A percentile compares a stretch with the other conserved stretches of the same genome.
Evolutionary conservation across 2,797 vertebrate species (phyloP).

Genomic region (Alectoris magna): DNA sequence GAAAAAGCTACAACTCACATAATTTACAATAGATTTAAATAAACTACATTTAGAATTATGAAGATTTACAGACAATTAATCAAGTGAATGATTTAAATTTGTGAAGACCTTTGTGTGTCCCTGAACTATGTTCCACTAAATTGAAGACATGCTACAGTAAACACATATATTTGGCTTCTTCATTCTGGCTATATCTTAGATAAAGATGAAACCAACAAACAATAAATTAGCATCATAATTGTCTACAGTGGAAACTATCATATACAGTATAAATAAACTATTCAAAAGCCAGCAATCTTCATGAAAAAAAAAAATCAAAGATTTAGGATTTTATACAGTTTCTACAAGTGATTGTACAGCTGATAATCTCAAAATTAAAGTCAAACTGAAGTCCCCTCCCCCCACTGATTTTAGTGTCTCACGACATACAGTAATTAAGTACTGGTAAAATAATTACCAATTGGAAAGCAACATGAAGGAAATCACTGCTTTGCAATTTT

Average conservation of each 20-base stretch:
- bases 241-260: constrained; percentile 94
- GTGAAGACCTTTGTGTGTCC: constrained; percentile 81
- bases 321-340: constrained; percentile 85
- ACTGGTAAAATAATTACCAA: constrained; percentile 89
- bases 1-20: constrained; percentile 81
- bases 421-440: constrained; percentile 95
- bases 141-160: constrained; percentile 92
- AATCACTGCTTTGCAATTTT: constrained; percentile 91
- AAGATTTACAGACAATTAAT: constrained; percentile 86
- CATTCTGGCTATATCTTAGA: constrained; percentile 91
- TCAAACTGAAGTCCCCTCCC: constrained; percentile 86
- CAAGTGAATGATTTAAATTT: constrained; percentile 78
- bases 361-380: constrained; percentile 84
- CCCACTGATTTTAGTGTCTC: constrained; percentile 99
- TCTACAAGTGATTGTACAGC: constrained; percentile 88
- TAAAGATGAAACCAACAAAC: constrained; percentile 90
- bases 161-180: constrained; percentile 95
- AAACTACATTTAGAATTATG: constrained; percentile 83
- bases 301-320: constrained; percentile 82
- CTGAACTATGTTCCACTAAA: constrained; percentile 83
- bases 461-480: constrained; percentile 88
- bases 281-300: constrained; percentile 87
- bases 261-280: constrained; percentile 96
- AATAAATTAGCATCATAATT: constrained; percentile 98
- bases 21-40: constrained; percentile 86